A percentile compares a stretch with the other conserved stretches of the same genome.
phyloP scores from a whole-genome alignment of 2,797 vertebrate species.

The Crocodylus rhombifer region DNA sequence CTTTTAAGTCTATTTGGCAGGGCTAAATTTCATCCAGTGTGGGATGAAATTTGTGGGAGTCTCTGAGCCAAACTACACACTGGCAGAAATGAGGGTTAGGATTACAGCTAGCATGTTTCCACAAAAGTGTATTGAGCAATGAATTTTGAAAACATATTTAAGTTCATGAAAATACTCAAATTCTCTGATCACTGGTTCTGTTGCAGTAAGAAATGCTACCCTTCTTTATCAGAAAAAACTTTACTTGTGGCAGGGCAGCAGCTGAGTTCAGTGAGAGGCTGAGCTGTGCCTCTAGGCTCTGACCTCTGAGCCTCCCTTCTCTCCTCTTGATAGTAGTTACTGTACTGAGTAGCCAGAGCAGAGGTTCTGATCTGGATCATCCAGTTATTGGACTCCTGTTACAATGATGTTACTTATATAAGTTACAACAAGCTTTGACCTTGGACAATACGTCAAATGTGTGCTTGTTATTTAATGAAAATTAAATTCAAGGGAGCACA shows the following conservation, averaged over 20 bases:
- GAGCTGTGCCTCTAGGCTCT: background rate
- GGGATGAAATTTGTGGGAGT: background rate
- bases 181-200: rapidly evolving
- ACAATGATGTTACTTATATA: background rate
- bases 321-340: background rate
- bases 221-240: background rate
- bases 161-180: rapidly evolving
- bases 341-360: background rate
- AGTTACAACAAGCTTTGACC: background rate
- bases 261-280: background rate
- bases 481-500: background rate
- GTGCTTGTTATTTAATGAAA: background rate
- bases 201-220: background rate
- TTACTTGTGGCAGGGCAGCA: background rate
- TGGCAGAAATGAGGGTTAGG: background rate
- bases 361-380: background rate
- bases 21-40: background rate
- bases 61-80: background rate
- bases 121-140: background rate
- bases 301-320: background rate
- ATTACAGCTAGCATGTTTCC: background rate
- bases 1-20: background rate
- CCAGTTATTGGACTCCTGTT: rapidly evolving
- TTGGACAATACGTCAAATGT: background rate
- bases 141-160: background rate